Evolutionary conservation across 1,140 invertebrate species (phyloP), one percentile per base, ranked within the genome.

Genomic region (Cheumatopsyche charites): DNA sequence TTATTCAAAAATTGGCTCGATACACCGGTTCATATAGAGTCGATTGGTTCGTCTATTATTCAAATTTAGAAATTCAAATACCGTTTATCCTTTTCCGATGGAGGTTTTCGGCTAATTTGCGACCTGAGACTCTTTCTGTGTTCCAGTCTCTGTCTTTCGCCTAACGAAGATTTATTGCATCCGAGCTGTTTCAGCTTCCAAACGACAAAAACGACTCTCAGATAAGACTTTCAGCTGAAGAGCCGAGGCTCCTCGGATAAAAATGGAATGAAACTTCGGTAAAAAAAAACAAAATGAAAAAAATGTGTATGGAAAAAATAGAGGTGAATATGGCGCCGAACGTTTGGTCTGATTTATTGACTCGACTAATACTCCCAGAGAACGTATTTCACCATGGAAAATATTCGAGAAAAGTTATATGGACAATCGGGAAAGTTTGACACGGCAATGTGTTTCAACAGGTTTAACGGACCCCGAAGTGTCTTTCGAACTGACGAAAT

Each of bases 101-200:
- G n/a, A n/a, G n/a, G n/a, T n/a, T n/a, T 52, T 17, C 9, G 29
- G 29, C 47, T 52, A 52, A 52, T 52, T 52, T 36, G 29, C 9
- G 29, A 9, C 47, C 19, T 52, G 47, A 52, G 47, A 52, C 47
- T 15, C 19, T 52, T 52, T 52, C 47, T 17, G 29, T 36, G 29
- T 36, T 36, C 29, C 29, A 3, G 9, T 36, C 29, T 36, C 15
- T 52, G 47, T 52, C 19, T 52, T 19, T 52, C 47, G 47, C 43
- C 36, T 65, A 65, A 65, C 62, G 62, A 65, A 65, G 62, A 65
- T 65, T 65, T 65, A 65, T 65, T 42, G 29, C 62, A 42, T 5
- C 13, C 29, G 29, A 36, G n/a, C 23, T 2, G 19, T 15, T 29
- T 42, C 21, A 25, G 58, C 5, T 61, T 19, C n/a, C 12, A 17